These are phyloP conservation scores for Odiellus spinosus DNA, from an alignment of 2,888 invertebrate species.

Conservation along the genomic window DNA sequence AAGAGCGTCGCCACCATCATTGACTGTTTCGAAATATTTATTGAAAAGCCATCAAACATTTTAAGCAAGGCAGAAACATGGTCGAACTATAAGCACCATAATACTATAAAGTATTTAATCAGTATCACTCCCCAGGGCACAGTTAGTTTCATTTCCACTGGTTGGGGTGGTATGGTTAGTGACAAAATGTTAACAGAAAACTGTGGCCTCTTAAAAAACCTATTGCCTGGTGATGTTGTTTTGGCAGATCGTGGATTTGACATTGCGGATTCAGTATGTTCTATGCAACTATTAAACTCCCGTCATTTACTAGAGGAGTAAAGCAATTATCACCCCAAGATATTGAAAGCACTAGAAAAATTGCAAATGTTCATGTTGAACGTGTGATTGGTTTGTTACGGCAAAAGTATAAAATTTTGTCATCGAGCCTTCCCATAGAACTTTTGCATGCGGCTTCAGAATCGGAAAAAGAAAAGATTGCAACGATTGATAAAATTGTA, in stretches of 20 bases:
- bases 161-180: conserved; percentile 19
- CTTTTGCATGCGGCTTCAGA: neutral
- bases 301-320: conserved; percentile 10
- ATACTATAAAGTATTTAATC: conserved; percentile 20
- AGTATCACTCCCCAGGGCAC: conserved; percentile 21
- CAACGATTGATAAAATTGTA: neutral
- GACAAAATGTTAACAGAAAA: conserved; percentile 22
- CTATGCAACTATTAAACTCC: conserved; percentile 12
- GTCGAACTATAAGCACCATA: conserved; percentile 20
- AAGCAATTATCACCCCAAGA: neutral
- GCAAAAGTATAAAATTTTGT: conserved; percentile 18
- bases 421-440: neutral
- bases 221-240: conserved; percentile 16
- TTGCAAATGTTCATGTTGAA: conserved; percentile 15
- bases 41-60: neutral
- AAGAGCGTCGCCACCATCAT: neutral
- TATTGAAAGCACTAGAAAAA: conserved; percentile 1
- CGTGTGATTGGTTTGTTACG: conserved; percentile 9
- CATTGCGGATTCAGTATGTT: conserved; percentile 8
- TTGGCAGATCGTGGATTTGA: conserved; percentile 20
- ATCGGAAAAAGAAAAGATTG: too few species aligned
- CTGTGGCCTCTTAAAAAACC: conserved; percentile 15
- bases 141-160: conserved; percentile 18
- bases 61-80: conserved; percentile 14
- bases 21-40: conserved; percentile 4